A percentile compares a stretch with the other conserved stretches of the same genome.
phyloP scores from a whole-genome alignment of 2,113 vertebrate genomes.

The Ceyx margarethae region DNA sequence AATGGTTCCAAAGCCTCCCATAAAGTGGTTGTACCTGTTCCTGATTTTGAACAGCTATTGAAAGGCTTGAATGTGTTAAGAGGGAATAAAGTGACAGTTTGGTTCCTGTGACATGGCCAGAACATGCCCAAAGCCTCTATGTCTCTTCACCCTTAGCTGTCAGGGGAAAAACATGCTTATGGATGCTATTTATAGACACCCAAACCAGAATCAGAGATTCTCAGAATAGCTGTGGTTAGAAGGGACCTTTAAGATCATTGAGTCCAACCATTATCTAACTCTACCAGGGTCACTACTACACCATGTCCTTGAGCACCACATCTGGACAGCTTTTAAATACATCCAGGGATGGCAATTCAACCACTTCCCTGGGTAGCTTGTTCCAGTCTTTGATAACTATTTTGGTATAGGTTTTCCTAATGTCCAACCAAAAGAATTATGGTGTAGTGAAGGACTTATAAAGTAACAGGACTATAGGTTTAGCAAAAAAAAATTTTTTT shows the following conservation, averaged over 20 bases:
- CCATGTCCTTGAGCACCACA: no score
- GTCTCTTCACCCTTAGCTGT: neutral
- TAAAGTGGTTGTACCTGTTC: neutral
- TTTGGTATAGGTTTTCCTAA: no score
- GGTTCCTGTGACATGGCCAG: neutral
- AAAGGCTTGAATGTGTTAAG: neutral
- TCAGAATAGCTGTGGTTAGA: no score
- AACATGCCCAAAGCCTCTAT: neutral
- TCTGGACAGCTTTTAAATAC: no score
- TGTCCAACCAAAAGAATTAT: neutral
- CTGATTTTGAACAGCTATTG: neutral
- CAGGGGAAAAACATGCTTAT: neutral
- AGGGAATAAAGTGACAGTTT: neutral
- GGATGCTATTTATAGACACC: neutral
- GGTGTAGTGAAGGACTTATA: neutral
- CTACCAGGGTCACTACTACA: no score
- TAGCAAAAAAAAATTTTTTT: neutral
- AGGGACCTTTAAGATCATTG: no score
- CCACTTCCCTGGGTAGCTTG: no score
- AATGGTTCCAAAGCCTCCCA: neutral
- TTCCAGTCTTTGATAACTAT: no score
- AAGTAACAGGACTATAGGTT: neutral
- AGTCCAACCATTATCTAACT: no score
- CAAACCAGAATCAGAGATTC: neutral
- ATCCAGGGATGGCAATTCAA: no score